Base-by-base conservation (phyloP, 53 echinoderm and acorn worm genomes). In the Crossaster papposus region DNA sequence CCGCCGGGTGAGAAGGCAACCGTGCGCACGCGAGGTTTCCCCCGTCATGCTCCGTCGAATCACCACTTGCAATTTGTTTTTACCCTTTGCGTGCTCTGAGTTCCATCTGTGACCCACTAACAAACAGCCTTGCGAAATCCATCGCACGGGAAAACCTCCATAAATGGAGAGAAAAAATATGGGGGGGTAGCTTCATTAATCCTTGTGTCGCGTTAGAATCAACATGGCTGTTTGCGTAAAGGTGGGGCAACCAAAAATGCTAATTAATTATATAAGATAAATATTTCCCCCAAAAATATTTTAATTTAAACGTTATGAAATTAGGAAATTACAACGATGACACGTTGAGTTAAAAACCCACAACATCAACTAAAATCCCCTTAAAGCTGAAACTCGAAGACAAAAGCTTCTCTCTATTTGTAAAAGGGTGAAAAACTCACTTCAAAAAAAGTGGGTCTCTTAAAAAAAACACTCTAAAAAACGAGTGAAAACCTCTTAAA, bases 61-160 rank as follows among this genome's bases (percentile, higher is more conserved):
- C 30, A 14, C 87, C 87, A 77, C 74, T 85, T 28, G 73, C 68
- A 13, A 12, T 85, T 73, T 44, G 5, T 44, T 44, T 44, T 9
- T 44, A n/a, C n/a, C n/a, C n/a, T n/a, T n/a, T n/a, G n/a, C n/a
- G 6, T 44, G 44, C 53, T 53, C 54, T 53, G 75, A 51, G 58
- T 18, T 77, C 87, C 87, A 87, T 87, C 87, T 87, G 87, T 87
- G 87, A 77, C 87, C 87, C 87, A 52, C 84, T 73, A 52, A 22
- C 53, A 72, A 78, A 7, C 15, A 12, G 14, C 31, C 34, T 36
- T 15, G 51, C 44, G 38, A 73, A 51, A 73, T 5, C 22, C 26
- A 3, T 4, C 28, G 68, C 68, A 26, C 24, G 17, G 28, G 68
- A 68, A 44, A 68, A 68, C 24, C 28, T n/a, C n/a, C 3, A 28